phyloP scores from a whole-genome alignment of 2,113 vertebrate species.

The Motacilla alba region DNA sequence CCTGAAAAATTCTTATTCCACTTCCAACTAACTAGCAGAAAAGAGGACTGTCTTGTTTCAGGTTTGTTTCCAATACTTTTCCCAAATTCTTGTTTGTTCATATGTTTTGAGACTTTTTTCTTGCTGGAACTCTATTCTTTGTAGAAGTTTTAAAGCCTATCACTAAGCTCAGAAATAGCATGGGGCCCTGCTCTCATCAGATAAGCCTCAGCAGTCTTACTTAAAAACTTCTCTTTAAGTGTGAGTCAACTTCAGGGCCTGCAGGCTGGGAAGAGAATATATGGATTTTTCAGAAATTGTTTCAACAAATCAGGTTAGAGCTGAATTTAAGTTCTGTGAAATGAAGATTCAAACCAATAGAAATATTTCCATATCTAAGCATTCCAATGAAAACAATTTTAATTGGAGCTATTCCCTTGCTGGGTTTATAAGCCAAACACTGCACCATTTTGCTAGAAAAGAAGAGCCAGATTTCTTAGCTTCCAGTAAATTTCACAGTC shows the following conservation, averaged over 20 bases:
- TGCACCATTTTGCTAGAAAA: slow-evolving; percentile 25
- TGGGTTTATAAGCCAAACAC: slow-evolving; percentile 32
- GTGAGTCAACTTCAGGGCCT: background rate
- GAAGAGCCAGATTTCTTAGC: slow-evolving; percentile 23
- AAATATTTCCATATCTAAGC: slow-evolving; percentile 31
- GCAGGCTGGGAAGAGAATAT: background rate
- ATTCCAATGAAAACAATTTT: slow-evolving; percentile 59
- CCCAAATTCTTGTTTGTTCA: background rate
- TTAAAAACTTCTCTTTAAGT: background rate
- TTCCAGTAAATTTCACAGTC: slow-evolving; percentile 29
- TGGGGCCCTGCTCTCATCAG: background rate
- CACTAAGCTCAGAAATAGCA: background rate
- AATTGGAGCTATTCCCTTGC: slow-evolving; percentile 54
- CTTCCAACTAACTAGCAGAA: background rate
- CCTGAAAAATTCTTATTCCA: background rate
- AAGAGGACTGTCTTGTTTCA: background rate
- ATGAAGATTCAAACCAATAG: slow-evolving; percentile 28
- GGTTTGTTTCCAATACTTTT: background rate
- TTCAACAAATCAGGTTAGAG: background rate
- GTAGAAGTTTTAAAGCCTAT: background rate
- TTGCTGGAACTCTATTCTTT: background rate
- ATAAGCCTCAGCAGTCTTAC: background rate
- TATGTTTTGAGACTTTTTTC: background rate
- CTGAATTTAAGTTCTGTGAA: slow-evolving; percentile 40
- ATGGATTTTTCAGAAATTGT: background rate